Percentiles rank a stretch among this genome's conserved stretches.
Conservation (phyloP, 2,888 invertebrate genomes). For the Pachymerium ferrugineum region DNA sequence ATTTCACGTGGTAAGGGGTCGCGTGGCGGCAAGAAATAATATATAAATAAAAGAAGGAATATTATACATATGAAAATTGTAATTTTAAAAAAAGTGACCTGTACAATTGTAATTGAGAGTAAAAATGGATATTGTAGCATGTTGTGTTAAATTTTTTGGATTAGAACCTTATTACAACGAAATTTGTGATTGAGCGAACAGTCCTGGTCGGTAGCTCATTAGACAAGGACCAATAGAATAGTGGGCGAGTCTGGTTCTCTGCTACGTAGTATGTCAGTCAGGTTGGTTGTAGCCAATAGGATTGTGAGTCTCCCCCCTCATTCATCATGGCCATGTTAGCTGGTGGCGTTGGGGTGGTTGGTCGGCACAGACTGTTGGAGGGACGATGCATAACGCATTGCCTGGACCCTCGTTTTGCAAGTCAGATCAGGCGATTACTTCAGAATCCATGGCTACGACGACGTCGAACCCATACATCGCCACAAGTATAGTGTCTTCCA, state of each 20-base stretch:
- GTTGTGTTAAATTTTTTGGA: too few relatives aligned
- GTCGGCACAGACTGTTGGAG: slow-evolving; percentile 39
- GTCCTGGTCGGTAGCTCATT: slow-evolving; percentile 30
- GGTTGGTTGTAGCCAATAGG: not conserved
- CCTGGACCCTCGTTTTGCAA: slow-evolving; percentile 42
- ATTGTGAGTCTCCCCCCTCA: not conserved
- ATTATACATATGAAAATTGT: too few relatives aligned
- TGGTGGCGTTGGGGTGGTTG: slow-evolving; percentile 16
- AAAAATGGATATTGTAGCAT: too few relatives aligned
- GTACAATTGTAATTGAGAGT: too few relatives aligned
- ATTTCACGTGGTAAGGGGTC: not conserved
- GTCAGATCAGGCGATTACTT: slow-evolving; percentile 41
- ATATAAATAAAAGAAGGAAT: too few relatives aligned
- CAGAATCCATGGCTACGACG: slow-evolving; percentile 77
- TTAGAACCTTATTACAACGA: not conserved
- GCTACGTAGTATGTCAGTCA: slow-evolving; percentile 30
- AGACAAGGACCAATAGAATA: not conserved
- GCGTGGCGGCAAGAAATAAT: not conserved
- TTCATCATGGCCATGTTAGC: slow-evolving; percentile 10
- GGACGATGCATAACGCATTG: slow-evolving; percentile 57
- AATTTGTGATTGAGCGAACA: not conserved
- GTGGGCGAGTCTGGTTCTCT: not conserved
- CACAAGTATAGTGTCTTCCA: slow-evolving; percentile 70
- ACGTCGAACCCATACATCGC: slow-evolving; percentile 68
- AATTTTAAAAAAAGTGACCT: too few relatives aligned